Conservation (phyloP, 2,113 vertebrate genomes). For the Trematomus loennbergii region DNA sequence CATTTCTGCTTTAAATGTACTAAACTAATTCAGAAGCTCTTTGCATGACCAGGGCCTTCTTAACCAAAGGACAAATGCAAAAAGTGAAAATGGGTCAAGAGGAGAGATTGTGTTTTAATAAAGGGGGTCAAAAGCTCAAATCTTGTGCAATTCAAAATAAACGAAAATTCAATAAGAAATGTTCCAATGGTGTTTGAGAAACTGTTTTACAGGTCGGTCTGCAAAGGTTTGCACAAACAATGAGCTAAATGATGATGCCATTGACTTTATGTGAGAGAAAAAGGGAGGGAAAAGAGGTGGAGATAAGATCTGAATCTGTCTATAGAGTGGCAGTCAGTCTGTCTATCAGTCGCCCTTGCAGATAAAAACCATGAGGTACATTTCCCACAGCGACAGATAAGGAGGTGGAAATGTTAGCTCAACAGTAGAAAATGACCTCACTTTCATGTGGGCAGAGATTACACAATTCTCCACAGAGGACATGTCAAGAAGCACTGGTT, state of each 20-base stretch:
- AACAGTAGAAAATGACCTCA: conserved; percentile 15
- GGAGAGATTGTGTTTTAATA: too few relatives aligned
- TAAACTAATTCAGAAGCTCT: too few relatives aligned
- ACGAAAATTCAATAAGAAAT: not conserved
- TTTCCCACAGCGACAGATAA: conserved; percentile 23
- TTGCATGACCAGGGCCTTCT: not conserved
- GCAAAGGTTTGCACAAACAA: not conserved
- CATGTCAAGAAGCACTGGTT: not conserved
- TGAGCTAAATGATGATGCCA: not conserved
- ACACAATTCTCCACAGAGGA: not conserved
- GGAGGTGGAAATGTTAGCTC: not conserved
- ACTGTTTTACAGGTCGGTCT: not conserved
- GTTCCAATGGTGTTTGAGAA: not conserved
- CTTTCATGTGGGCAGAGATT: not conserved
- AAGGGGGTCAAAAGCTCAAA: not conserved
- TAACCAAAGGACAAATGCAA: not conserved
- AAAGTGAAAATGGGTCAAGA: not conserved
- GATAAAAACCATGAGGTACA: conserved; percentile 28
- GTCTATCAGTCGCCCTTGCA: conserved; percentile 26
- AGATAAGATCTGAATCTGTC: conserved; percentile 40
- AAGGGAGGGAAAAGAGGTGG: not conserved
- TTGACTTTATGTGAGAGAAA: not conserved
- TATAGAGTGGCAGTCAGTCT: not conserved
- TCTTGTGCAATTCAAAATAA: not conserved
- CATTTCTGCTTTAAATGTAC: too few relatives aligned